Base-by-base conservation (phyloP, 2,888 invertebrate species). In the Aleiodes alternator region DNA sequence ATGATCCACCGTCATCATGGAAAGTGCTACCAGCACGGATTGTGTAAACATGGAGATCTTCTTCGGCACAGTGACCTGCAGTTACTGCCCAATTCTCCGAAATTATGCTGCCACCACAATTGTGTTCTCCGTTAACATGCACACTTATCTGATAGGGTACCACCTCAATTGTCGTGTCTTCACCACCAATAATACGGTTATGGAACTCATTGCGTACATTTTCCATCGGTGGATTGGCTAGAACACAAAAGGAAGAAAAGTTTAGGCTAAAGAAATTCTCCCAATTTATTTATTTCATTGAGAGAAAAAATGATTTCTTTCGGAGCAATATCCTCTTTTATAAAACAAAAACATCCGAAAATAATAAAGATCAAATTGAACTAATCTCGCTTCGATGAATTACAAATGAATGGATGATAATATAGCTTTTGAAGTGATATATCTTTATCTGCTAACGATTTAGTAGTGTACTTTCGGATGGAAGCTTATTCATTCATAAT, bases 71-170 rank as follows among this genome's bases (percentile, higher is more conserved):
- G 82, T 93, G 93, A 0, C 92, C 93, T 4, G 93, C 93, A 0
- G 92, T 93, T 0, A 93, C 71, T 1, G 93, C 86, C 4, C 90
- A 90, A 50, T 90, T 86, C 7, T 82, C 86, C 31, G 90, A 90
- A 8, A 93, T 87, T 12, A 92, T 90, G 3, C 91, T 88, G 0
- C 92, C 93, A 0, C 93, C 93, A 79, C 93, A 93, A 0, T 86
- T 84, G 81, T 92, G 92, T 90, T 9, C 82, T 79, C 38, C n/a
- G n/a, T n/a, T n/a, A 81, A 83, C 4, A n/a, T 88, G 77, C 0
- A 91, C 71, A 0, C 91, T 91, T 2, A 91, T 90, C 80, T 92
- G 92, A 80, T 91, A 91, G 0, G 92, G 92, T 0, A 89, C 90
- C 1, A 88, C 86, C 1, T 85, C 87, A 72, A 92, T 92, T n/a